phyloP scores from a whole-genome alignment of 2,888 invertebrate species.

The Pseudanteris insignis region DNA sequence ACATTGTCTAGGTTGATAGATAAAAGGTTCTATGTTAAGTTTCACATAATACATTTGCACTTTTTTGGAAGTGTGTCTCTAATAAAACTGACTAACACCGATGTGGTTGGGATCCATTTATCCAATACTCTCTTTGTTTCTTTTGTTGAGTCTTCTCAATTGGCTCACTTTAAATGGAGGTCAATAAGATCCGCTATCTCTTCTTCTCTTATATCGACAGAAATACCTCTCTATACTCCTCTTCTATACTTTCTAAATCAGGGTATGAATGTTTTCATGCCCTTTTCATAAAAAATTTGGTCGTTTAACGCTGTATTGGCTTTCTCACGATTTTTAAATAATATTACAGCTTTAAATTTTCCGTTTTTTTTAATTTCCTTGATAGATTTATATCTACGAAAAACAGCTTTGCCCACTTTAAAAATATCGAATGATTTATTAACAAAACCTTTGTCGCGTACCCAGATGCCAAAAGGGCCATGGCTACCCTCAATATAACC shows the following conservation, averaged over 20 bases:
- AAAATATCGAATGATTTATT: constrained; percentile 3
- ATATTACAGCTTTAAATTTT: constrained; percentile 7
- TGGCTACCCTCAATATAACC: background rate
- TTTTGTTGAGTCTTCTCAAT: no score
- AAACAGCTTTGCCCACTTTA: constrained; percentile 6
- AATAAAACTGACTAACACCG: constrained; percentile 1
- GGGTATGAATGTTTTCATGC: constrained; percentile 4
- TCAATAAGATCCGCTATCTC: background rate
- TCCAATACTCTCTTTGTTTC: no score
- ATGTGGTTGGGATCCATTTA: constrained; percentile 15
- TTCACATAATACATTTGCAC: constrained; percentile 1
- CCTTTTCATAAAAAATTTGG: constrained; percentile 1
- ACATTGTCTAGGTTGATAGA: constrained; percentile 3
- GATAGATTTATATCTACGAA: background rate
- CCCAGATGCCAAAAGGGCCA: constrained; percentile 5
- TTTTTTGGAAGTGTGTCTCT: constrained; percentile 4
- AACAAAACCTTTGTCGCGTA: background rate
- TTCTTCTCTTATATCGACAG: constrained; percentile 1
- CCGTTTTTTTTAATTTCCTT: constrained; percentile 13
- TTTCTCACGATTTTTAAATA: constrained; percentile 9
- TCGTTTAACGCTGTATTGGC: constrained; percentile 11
- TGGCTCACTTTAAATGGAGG: background rate
- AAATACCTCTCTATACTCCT: constrained; percentile 7
- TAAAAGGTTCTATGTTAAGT: constrained; percentile 3
- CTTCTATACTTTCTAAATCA: constrained; percentile 4